Evolutionary conservation across 2,888 invertebrate genomes (phyloP), one percentile per base, ranked within the genome.

Genomic region (Zele albiditarsus): DNA sequence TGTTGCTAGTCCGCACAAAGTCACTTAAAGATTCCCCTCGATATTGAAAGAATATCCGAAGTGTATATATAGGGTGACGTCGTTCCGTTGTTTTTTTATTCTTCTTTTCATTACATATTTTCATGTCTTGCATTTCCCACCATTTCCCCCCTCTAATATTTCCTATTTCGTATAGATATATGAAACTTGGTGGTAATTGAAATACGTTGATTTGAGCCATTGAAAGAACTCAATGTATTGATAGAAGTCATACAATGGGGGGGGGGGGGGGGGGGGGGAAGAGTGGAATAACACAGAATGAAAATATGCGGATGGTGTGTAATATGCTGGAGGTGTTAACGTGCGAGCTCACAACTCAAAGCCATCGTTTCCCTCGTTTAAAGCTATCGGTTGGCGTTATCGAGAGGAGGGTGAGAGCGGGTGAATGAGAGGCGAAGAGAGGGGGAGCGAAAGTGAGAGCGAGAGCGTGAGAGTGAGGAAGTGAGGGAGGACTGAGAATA

Each of bases 11-110:
- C 77, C 72, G 74, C 75, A 77, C 71, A 74, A 78, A 86, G 84
- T 87, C 89, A 88, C 88, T 89, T 89, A 89, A 89, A 89, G 88
- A 89, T 89, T 88, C 89, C 89, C 89, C 89, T 89, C 89, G 88
- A 89, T 89, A 89, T 89, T 87, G 89, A 88, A 89, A 89, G 88
- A 88, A 88, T 89, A 89, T 88, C 87, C 86, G 85, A 86, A 86
- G 69, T 31, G 67, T 62, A 60, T 71, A 20, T 28, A 16, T 53
- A 53, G 38, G 53, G 42, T 31, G 67, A 67, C 38, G 20, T 20
- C 42, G 60, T 25, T 28, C 31, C 68, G 68, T 25, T 14, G n/a
- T n/a, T 57, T 25, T 58, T 31, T 28, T 8, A 5, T 25, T 58
- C 28, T 28, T 28, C 2, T 28, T 60, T 60, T 28, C 16, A 60